Evolutionary conservation across 2,888 invertebrate species (phyloP).

Genomic region (Sesamia inferens): DNA sequence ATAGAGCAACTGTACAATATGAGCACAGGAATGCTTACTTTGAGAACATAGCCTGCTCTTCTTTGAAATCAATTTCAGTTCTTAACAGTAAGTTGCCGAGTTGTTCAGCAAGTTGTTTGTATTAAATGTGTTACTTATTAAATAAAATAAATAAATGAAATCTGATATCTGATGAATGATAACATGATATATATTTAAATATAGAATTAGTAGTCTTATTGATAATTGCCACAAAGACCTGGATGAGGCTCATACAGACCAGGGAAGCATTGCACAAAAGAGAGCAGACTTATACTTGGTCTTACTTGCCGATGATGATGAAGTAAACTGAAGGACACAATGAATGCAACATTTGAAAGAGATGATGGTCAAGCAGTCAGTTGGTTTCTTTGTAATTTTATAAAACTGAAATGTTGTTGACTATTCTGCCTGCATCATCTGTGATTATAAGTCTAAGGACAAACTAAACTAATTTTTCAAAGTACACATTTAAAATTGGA

Average conservation of each 20-base stretch:
- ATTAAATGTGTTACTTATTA: conserved; percentile 4
- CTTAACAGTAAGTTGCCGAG: neutral
- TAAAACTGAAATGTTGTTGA: neutral
- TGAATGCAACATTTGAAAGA: neutral
- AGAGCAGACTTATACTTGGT: neutral
- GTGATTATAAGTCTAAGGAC: neutral
- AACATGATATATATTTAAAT: neutral
- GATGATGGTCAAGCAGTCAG: neutral
- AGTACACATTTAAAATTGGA: neutral
- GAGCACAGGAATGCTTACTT: neutral
- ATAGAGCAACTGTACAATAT: neutral
- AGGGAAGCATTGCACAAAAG: neutral
- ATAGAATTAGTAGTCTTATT: neutral
- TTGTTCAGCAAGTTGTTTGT: conserved; percentile 9
- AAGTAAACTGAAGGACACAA: neutral
- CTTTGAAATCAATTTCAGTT: conserved; percentile 40
- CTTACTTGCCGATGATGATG: neutral
- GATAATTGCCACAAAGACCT: neutral
- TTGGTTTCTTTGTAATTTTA: neutral
- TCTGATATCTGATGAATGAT: too few species aligned
- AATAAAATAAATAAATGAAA: too few species aligned
- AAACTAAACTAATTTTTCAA: neutral
- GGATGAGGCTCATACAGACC: neutral
- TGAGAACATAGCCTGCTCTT: neutral
- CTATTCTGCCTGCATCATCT: neutral